Percentiles rank a stretch among this genome's conserved stretches.
Evolutionary conservation across 2,888 invertebrate genomes (phyloP).

Genomic region (Brachyptera putata): DNA sequence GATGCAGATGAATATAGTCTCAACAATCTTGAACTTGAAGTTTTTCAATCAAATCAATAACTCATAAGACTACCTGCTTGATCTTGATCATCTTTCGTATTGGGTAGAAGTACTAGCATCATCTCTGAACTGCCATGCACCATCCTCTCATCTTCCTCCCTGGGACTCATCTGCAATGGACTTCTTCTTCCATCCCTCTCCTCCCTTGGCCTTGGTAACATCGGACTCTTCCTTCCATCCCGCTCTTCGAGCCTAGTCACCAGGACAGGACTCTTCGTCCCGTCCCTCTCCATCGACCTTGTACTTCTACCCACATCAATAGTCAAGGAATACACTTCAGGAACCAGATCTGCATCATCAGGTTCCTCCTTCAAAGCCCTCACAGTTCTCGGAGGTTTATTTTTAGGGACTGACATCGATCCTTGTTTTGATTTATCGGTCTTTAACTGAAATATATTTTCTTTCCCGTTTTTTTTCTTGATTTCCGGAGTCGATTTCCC

Average conservation of each 20-base stretch:
- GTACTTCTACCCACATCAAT: conserved; percentile 5
- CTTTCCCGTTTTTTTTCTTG: neutral
- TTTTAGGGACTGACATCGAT: neutral
- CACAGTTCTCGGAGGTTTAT: neutral
- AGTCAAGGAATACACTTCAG: conserved; percentile 6
- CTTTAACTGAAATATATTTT: neutral
- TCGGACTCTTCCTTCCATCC: neutral
- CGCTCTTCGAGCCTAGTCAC: neutral
- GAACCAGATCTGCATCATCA: neutral
- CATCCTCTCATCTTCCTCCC: conserved; percentile 42
- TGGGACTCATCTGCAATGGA: neutral
- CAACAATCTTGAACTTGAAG: no score
- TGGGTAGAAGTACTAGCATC: conserved; percentile 63
- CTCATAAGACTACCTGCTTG: conserved; percentile 26
- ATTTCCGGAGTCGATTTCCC: neutral
- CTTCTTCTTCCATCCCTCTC: neutral
- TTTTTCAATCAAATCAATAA: no score
- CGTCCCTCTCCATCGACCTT: conserved; percentile 14
- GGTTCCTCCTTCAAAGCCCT: neutral
- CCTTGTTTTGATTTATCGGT: neutral
- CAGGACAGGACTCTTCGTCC: neutral
- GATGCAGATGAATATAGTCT: no score
- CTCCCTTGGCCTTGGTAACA: neutral
- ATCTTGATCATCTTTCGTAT: conserved; percentile 28
- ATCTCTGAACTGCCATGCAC: conserved; percentile 71